Base-by-base conservation (phyloP, 2,113 vertebrate species). In the Andinoacara biseriatus region DNA sequence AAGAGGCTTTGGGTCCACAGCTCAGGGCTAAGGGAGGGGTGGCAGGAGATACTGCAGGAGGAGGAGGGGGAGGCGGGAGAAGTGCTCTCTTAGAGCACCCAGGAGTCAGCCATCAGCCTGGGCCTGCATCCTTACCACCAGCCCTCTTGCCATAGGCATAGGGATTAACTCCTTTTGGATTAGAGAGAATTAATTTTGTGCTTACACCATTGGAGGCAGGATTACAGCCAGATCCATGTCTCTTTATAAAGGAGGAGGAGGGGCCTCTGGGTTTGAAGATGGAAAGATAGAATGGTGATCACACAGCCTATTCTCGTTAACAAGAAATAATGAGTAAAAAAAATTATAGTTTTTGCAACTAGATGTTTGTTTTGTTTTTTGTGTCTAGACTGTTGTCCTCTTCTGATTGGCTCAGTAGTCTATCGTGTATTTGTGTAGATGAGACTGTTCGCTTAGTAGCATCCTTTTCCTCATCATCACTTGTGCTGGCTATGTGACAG, bases 101-200 rank as follows among this genome's bases (percentile, higher is more conserved):
- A 84, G 86, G 84, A 92, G 80, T 91, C 92, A 95, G 91, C 82
- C 88, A 87, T 78, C 90, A 82, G 67, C 84, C 79, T 7, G 11
- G 38, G 84, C 59, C 84, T 20, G 56, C 81, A 81, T 89, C 89
- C 86, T 61, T 58, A 89, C 77, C 84, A 81, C 77, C 85, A 86
- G 87, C 69, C 58, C 82, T 80, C 58, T 89, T 87, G 91, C 93
- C 85, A 87, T 81, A 86, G 94, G 90, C 92, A 82, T 22, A 75
- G 85, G 92, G 94, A 95, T 95, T 94, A 95, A 92, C 93, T 95
- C 86, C 82, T 82, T 76, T 86, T 87, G 94, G 95, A 95, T 95
- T 95, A 95, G 82, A 92, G 86, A 90, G 92, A 94, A 94, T 95
- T 95, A 92, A 95, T 95, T 94, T 95, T 94, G 90, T 94, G 94